A percentile compares a stretch with the other conserved stretches of the same genome.
Evolutionary conservation across 2,113 vertebrate species (phyloP).

Genomic region (Salvator merianae): DNA sequence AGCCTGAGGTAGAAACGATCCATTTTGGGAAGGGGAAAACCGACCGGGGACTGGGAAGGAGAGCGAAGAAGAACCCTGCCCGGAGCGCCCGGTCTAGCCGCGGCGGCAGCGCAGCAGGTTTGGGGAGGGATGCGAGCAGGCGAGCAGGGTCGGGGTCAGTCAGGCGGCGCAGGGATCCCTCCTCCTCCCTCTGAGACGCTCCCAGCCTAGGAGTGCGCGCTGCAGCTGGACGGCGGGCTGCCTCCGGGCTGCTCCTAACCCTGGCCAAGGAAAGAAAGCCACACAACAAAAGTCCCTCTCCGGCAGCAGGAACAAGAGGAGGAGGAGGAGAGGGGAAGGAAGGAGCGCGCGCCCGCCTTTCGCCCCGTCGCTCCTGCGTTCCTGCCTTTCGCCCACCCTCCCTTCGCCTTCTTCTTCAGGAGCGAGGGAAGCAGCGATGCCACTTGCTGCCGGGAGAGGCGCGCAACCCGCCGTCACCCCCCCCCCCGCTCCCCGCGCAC

Average conservation of each 20-base stretch:
- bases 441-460: constrained; percentile 39
- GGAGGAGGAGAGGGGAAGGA: constrained; percentile 4
- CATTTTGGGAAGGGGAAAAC: constrained; percentile 57
- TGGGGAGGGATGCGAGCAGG: not conserved
- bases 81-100: not conserved
- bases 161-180: not conserved
- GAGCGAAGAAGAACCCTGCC: no score
- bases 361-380: not conserved
- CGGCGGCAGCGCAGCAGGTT: not conserved
- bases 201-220: not conserved
- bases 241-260: not conserved
- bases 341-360: constrained; percentile 14
- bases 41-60: not conserved
- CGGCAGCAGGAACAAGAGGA: not conserved
- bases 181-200: not conserved
- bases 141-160: not conserved
- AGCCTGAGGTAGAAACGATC: constrained; percentile 76
- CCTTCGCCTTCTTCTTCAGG: not conserved
- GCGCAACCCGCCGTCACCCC: not conserved
- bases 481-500: not conserved
- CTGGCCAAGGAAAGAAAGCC: not conserved
- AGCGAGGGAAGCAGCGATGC: constrained; percentile 47
- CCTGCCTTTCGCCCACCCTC: not conserved
- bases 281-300: not conserved
- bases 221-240: not conserved